Evolutionary conservation across 2,797 vertebrate species (phyloP).

Genomic region (Anguilla megastoma): DNA sequence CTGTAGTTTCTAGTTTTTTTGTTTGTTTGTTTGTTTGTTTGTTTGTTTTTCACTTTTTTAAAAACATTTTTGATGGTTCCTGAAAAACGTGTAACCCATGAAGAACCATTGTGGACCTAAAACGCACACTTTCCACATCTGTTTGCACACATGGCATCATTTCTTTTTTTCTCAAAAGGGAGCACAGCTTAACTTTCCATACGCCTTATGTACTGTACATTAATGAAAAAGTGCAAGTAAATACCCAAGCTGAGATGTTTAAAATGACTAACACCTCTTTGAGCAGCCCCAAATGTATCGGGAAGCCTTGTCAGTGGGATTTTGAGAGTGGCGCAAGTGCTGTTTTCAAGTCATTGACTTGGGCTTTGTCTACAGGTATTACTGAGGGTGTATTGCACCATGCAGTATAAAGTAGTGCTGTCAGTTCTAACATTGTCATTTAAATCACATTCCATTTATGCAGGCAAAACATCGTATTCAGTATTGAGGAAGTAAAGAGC

Average conservation of each 20-base stretch:
- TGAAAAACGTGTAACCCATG: not conserved
- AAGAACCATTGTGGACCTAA: not conserved
- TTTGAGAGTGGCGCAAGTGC: not conserved
- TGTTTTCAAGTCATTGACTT: not conserved
- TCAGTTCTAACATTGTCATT: not conserved
- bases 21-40: not conserved
- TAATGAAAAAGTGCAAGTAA: not conserved
- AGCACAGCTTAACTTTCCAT: not conserved
- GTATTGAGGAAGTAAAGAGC: not conserved
- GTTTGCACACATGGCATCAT: not conserved
- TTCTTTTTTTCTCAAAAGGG: not conserved
- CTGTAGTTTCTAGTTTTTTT: not conserved
- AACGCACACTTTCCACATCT: not conserved
- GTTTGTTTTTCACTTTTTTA: not conserved
- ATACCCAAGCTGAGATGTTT: not conserved
- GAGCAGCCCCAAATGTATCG: not conserved
- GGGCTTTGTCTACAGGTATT: not conserved
- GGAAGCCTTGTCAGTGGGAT: not conserved
- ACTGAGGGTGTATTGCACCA: not conserved
- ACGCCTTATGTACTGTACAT: not conserved
- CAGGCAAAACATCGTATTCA: not conserved
- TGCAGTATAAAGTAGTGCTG: not conserved
- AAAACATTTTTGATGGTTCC: not conserved
- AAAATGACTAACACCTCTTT: not conserved
- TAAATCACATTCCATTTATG: not conserved